Evolutionary conservation across 2,113 vertebrate species (phyloP).

Genomic region (Ailuropoda melanoleuca): DNA sequence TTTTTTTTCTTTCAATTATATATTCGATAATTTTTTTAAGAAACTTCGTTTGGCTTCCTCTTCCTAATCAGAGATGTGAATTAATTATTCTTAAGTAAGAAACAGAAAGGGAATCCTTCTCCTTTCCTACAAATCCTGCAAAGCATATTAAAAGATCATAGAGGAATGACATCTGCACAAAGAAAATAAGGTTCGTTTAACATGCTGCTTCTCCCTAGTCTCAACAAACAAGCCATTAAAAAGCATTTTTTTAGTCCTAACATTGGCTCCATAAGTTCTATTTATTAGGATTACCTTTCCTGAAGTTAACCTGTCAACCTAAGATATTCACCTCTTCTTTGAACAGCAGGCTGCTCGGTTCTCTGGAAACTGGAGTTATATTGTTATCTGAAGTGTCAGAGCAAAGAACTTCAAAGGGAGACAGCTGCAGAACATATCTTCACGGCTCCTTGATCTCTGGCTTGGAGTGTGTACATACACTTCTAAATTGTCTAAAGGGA

Average conservation of each 20-base stretch:
- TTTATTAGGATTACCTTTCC: conserved; percentile 56
- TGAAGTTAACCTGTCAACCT: conserved; percentile 57
- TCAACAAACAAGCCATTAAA: conserved; percentile 19
- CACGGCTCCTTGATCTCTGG: conserved; percentile 52
- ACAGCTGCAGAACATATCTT: conserved; percentile 43
- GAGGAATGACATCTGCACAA: background rate
- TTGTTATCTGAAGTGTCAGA: conserved; percentile 61
- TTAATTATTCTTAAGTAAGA: background rate
- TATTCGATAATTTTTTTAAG: background rate
- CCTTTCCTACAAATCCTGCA: background rate
- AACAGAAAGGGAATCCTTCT: conserved; percentile 16
- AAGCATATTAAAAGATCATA: background rate
- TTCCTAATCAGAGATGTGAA: background rate
- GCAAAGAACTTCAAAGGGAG: conserved; percentile 54
- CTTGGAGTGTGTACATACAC: background rate
- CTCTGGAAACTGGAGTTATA: background rate
- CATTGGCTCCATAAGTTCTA: conserved; percentile 17
- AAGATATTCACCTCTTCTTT: conserved; percentile 27
- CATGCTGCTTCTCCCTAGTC: background rate
- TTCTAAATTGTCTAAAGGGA: conserved; percentile 37
- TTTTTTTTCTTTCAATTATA: background rate
- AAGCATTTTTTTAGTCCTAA: background rate
- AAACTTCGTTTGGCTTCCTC: background rate
- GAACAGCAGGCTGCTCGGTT: background rate
- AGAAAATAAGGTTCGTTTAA: background rate